Percentiles rank a stretch among this genome's conserved stretches.
phyloP scores from a whole-genome alignment of 2,113 vertebrate species.

The Triplophysa tibetana region DNA sequence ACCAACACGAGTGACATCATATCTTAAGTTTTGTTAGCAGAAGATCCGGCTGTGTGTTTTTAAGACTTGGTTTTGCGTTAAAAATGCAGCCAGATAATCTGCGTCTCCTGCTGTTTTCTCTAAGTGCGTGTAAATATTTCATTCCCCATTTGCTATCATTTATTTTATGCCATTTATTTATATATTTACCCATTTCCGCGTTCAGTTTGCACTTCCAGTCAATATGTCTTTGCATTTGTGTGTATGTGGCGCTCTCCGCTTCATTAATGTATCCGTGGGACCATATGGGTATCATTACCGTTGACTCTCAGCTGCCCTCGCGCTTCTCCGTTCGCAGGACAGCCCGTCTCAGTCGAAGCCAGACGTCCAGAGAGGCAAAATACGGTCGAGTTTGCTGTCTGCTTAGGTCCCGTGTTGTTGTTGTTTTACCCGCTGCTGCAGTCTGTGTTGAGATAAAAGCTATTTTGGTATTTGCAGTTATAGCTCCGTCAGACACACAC shows the following conservation, averaged over 20 bases:
- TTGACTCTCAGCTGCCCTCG: slow-evolving; percentile 31
- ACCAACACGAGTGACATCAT: neutral
- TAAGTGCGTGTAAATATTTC: slow-evolving; percentile 36
- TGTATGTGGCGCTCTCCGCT: slow-evolving; percentile 30
- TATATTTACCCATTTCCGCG: neutral
- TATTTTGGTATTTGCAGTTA: slow-evolving; percentile 29
- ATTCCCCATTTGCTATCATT: slow-evolving; percentile 19
- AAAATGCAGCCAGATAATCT: slow-evolving; percentile 12
- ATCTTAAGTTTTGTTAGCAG: neutral
- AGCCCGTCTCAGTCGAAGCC: neutral
- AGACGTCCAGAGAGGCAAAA: neutral
- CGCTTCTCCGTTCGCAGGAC: slow-evolving; percentile 8
- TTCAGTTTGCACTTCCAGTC: neutral
- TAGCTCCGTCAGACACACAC: neutral
- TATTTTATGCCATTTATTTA: neutral
- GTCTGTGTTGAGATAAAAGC: slow-evolving; percentile 26
- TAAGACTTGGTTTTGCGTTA: neutral
- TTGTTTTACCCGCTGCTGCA: neutral
- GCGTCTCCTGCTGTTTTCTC: slow-evolving; percentile 19
- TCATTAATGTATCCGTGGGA: slow-evolving; percentile 52
- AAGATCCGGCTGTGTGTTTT: neutral
- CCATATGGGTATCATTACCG: slow-evolving; percentile 52
- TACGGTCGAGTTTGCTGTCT: neutral
- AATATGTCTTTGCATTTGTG: slow-evolving; percentile 36
- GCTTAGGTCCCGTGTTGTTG: neutral